A percentile compares a stretch with the other conserved stretches of the same genome.
Evolutionary conservation across 2,797 vertebrate species (phyloP).

Genomic region (Pangasius mekongensis): DNA sequence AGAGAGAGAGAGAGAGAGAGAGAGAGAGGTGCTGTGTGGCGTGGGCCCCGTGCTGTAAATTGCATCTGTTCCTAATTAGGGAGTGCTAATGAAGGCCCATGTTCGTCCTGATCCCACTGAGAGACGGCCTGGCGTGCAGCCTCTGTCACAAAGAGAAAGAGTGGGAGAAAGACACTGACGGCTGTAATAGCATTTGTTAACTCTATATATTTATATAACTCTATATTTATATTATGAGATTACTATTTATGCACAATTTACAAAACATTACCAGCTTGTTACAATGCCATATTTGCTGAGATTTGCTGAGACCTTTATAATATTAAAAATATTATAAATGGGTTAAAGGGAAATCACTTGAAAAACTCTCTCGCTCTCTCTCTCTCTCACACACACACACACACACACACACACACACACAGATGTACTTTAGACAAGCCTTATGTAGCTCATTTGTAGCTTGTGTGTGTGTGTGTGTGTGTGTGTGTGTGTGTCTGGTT

Average conservation of each 20-base stretch:
- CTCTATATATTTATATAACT: constrained; percentile 10
- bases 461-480: constrained; percentile 22
- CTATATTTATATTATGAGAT: constrained; percentile 12
- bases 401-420: background rate
- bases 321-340: background rate
- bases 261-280: background rate
- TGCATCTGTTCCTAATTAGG: constrained; percentile 84
- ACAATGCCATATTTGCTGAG: background rate
- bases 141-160: constrained; percentile 63
- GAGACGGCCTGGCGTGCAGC: constrained; percentile 66
- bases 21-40: constrained; percentile 54
- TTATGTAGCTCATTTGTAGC: constrained; percentile 20
- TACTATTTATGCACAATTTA: background rate
- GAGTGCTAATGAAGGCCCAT: constrained; percentile 83
- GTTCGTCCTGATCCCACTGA: constrained; percentile 66
- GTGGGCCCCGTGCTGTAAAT: constrained; percentile 65
- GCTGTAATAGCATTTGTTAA: constrained; percentile 45
- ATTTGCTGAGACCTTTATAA: background rate
- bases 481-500: constrained; percentile 45
- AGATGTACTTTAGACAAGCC: background rate
- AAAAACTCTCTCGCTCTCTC: too few relatives aligned
- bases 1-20: constrained; percentile 38
- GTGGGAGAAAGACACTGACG: constrained; percentile 15
- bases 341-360: background rate
- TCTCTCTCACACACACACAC: background rate